Evolutionary conservation across 2,797 vertebrate genomes (phyloP).

Genomic region (Nasua narica): DNA sequence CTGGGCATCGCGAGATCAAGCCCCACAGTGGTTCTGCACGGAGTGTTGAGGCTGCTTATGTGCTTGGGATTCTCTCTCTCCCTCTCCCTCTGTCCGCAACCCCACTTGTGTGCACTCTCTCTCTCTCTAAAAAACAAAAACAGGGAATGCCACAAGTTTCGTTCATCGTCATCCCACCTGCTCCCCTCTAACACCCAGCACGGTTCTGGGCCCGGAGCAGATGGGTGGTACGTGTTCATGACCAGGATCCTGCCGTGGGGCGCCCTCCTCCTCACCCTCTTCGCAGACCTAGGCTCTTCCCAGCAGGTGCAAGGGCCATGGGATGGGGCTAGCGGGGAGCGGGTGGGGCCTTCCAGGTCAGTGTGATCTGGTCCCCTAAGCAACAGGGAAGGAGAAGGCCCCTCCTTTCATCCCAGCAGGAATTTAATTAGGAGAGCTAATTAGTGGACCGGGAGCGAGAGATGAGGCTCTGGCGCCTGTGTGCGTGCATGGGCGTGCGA

Average conservation of each 20-base stretch:
- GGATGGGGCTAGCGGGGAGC: accelerated
- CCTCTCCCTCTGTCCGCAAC: background rate
- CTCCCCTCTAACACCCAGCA: background rate
- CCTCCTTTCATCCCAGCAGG: background rate
- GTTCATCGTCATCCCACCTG: background rate
- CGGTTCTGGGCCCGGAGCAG: background rate
- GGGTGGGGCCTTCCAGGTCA: background rate
- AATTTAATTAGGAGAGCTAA: constrained; percentile 68
- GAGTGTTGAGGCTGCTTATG: background rate
- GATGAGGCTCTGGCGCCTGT: background rate
- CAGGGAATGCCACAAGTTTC: background rate
- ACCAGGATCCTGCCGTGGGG: background rate
- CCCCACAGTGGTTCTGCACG: background rate
- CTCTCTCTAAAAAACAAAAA: background rate
- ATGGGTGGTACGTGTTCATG: background rate
- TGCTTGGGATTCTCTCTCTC: background rate
- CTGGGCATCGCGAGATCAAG: background rate
- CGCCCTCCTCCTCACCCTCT: background rate
- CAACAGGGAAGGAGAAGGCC: background rate
- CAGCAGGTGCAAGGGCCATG: background rate
- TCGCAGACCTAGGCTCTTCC: background rate
- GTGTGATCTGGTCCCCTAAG: background rate
- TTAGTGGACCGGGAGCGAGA: constrained; percentile 10
- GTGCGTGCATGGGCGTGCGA: accelerated
- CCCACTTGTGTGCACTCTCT: background rate